phyloP scores from a whole-genome alignment of 2,888 invertebrate species.

The Steromphala cineraria region DNA sequence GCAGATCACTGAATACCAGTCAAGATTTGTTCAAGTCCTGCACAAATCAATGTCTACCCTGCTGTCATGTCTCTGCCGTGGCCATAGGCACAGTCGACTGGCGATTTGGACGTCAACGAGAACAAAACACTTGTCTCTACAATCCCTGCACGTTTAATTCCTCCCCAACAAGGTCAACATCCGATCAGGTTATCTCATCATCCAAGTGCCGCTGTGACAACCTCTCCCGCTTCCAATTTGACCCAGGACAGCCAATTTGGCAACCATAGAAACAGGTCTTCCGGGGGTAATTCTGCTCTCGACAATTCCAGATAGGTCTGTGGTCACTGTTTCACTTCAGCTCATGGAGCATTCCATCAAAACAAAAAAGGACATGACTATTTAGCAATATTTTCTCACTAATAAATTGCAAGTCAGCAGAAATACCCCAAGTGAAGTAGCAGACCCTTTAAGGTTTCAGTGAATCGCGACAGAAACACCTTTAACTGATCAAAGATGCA shows the following conservation, averaged over 20 bases:
- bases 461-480: too few species aligned
- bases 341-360: neutral
- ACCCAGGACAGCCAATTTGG: neutral
- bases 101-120: neutral
- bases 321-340: neutral
- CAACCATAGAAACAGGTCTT: neutral
- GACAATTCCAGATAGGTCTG: neutral
- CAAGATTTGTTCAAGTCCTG: conserved; percentile 4
- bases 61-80: neutral
- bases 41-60: conserved; percentile 13
- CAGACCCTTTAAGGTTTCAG: too few species aligned
- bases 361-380: too few species aligned
- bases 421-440: too few species aligned
- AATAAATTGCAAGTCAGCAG: too few species aligned
- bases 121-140: neutral
- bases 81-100: neutral
- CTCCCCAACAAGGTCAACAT: neutral
- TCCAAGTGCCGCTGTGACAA: neutral
- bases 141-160: neutral
- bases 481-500: too few species aligned
- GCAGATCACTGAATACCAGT: conserved; percentile 1
- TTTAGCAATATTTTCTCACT: too few species aligned
- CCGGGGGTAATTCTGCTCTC: neutral
- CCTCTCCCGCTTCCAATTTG: neutral
- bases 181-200: neutral